These are phyloP conservation scores for Metacarcinus magister DNA, from an alignment of 2,888 invertebrate species.

Conservation along the genomic window DNA sequence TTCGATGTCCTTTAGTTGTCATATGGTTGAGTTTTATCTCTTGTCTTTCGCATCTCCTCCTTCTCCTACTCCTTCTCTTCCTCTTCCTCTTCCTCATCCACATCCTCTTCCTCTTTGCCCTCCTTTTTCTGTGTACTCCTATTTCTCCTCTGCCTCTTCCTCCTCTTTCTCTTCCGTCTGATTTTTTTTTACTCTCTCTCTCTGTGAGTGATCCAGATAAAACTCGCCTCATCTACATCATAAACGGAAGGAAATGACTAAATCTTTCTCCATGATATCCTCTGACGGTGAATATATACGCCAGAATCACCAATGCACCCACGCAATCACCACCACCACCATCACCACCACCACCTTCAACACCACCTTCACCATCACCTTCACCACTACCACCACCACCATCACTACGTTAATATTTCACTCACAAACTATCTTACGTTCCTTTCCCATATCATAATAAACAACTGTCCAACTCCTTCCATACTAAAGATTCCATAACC, in stretches of 20 bases:
- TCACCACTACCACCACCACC: no score
- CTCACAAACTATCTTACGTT: not conserved
- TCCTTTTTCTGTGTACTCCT: no score
- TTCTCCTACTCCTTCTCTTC: no score
- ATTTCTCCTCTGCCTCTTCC: no score
- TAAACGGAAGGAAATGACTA: not conserved
- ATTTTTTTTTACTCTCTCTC: not conserved
- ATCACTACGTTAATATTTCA: not conserved
- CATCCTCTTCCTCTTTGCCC: no score
- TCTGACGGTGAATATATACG: not conserved
- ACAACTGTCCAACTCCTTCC: not conserved
- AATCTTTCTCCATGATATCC: not conserved
- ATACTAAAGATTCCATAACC: not conserved
- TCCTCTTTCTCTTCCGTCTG: no score
- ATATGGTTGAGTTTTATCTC: no score
- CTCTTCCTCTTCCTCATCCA: no score
- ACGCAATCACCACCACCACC: not conserved
- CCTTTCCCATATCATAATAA: not conserved
- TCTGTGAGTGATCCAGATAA: not conserved
- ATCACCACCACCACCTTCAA: not conserved
- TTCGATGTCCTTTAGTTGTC: no score
- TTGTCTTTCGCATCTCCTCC: no score
- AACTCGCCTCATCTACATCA: not conserved
- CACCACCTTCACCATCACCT: no score
- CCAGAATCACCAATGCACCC: not conserved